Percentiles rank a stretch among this genome's conserved stretches.
Conservation (phyloP, 2,888 invertebrate species). For the Orthosia incerta region DNA sequence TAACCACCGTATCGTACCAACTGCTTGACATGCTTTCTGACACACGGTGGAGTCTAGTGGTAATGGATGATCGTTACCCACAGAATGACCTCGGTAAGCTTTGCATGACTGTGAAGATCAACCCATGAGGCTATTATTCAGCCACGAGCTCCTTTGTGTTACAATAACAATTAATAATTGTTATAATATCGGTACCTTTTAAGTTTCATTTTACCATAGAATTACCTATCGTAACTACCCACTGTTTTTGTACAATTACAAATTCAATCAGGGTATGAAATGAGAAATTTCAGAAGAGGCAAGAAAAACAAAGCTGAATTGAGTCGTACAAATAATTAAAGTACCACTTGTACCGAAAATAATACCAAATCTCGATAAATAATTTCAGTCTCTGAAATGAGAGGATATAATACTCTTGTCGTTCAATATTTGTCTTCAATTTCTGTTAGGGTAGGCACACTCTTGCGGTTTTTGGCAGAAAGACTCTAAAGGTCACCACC, state of each 20-base stretch:
- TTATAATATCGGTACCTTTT: background rate
- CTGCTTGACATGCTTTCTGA: no score
- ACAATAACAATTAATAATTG: background rate
- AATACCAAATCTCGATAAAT: slow-evolving; percentile 46
- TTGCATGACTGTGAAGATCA: no score
- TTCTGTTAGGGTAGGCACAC: slow-evolving; percentile 19
- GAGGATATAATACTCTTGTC: slow-evolving; percentile 36
- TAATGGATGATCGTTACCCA: no score
- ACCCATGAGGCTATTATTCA: no score
- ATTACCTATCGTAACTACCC: background rate
- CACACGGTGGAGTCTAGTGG: no score
- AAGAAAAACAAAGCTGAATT: slow-evolving; percentile 16
- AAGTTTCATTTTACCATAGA: background rate
- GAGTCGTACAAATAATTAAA: slow-evolving; percentile 14
- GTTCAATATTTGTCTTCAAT: slow-evolving; percentile 53
- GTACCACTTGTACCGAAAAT: slow-evolving; percentile 32
- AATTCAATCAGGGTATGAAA: slow-evolving; percentile 7
- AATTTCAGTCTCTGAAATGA: slow-evolving; percentile 40
- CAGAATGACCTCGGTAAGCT: no score
- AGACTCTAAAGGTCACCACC: background rate
- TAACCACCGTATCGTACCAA: no score
- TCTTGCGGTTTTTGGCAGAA: slow-evolving; percentile 10
- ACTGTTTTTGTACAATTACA: background rate
- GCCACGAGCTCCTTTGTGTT: background rate
- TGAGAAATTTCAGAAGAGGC: background rate